Evolutionary conservation across 92 coral and sea anemone species (phyloP), one percentile per base, ranked within the genome.

Genomic region (Epizoanthus fatuus): DNA sequence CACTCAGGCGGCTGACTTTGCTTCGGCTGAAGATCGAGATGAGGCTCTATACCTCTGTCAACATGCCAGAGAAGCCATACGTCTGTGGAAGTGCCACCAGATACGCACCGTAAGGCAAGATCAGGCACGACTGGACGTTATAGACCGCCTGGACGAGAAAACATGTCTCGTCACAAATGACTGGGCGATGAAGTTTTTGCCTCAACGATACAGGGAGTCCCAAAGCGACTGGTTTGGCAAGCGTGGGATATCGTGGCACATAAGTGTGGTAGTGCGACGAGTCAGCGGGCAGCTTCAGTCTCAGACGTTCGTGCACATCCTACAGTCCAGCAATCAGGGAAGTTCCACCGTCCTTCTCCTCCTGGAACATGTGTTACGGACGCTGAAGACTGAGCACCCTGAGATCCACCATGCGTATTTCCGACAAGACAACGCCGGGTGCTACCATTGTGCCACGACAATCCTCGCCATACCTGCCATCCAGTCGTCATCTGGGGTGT

Each of bases 401-500:
- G 78, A 55, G 63, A 81, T 69, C 67, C 38, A 69, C 52, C 7
- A 22, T 3, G 78, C 55, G 3, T 66, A 69, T 17, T 69, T 81
- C 3, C 69, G 79, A 13, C 86, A 81, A 69, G 87, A 84, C 73
- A 85, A 75, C 72, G 75, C 83, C 9, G 83, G 89, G 13, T 85
- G 89, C 89, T 85, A 75, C 56, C 89, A 85, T 66, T 49, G 69
- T 75, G 69, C 70, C 38, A 29, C 35, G 2, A 2, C 35, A 29
- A 29, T 29, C 35, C 35, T 29, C 35, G 2, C 35, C 35, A 29
- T 29, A 29, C 35, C 35, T 29, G 35, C 35, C 35, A 29, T 29
- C 35, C 35, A 29, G 35, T 29, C 35, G 35, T 29, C 35, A 29
- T 29, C 35, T 29, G 35, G 35, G 35, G 35, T 29, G 35, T 29